These are phyloP conservation scores for Drosophila sproati DNA, from an alignment of 1,140 invertebrate genomes.

Conservation along the genomic window DNA sequence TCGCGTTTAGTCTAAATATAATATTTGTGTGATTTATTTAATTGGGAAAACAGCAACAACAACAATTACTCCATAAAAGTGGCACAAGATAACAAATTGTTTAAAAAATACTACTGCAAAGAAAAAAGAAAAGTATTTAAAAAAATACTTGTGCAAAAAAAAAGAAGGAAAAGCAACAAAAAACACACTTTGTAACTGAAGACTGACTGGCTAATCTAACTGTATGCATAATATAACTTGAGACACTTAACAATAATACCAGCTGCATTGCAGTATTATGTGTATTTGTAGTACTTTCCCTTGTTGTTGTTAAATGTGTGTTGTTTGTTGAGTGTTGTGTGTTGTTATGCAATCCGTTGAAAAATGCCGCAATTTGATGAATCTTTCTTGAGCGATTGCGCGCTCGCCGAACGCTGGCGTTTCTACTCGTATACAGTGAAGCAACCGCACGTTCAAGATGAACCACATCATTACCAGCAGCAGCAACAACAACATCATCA, in stretches of 20 bases:
- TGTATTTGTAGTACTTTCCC: slow-evolving; percentile 6
- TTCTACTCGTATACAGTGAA: slow-evolving; percentile 76
- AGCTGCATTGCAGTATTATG: slow-evolving; percentile 7
- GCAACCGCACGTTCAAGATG: slow-evolving; percentile 33
- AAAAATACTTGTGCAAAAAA: slow-evolving; percentile 10
- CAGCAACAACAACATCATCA: slow-evolving; percentile 28
- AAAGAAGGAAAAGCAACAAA: background rate
- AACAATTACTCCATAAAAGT: slow-evolving; percentile 59
- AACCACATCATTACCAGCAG: slow-evolving; percentile 18
- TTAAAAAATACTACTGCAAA: too few relatives aligned
- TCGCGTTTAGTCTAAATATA: slow-evolving; percentile 62
- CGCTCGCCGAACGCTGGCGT: slow-evolving; percentile 69
- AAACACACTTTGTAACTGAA: background rate
- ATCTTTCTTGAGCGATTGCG: slow-evolving; percentile 78
- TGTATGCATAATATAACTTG: background rate
- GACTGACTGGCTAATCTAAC: background rate
- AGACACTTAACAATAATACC: background rate
- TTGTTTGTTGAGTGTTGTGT: slow-evolving; percentile 13
- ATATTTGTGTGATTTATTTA: slow-evolving; percentile 71
- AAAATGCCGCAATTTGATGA: slow-evolving; percentile 81
- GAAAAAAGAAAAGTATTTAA: background rate
- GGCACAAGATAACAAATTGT: slow-evolving; percentile 9
- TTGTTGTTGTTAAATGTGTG: slow-evolving; percentile 5
- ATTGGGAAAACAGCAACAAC: slow-evolving; percentile 33
- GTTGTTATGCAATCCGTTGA: slow-evolving; percentile 60